Conservation (phyloP, 2,113 vertebrate genomes). For the Caracal caracal region DNA sequence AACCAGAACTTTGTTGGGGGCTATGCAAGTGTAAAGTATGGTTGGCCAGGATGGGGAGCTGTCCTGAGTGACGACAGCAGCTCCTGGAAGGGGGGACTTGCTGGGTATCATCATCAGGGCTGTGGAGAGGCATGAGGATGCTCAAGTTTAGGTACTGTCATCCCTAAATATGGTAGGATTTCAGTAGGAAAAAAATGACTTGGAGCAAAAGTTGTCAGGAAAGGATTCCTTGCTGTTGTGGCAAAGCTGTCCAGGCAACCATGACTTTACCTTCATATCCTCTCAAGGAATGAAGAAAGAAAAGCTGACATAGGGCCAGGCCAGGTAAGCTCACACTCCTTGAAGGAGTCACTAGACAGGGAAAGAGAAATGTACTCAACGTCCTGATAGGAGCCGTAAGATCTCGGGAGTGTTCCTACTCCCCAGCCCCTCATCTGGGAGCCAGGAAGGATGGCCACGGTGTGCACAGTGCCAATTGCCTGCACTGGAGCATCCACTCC, state of each 20-base stretch:
- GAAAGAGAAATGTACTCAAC: not conserved
- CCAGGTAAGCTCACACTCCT: not conserved
- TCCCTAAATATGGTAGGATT: not conserved
- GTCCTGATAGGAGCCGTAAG: not conserved
- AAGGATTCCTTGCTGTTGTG: not conserved
- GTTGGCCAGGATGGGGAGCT: not conserved
- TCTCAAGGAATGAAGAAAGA: not conserved
- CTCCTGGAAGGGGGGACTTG: accelerated
- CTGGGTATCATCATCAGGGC: not conserved
- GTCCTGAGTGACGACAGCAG: not conserved
- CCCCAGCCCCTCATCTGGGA: not conserved
- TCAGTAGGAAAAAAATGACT: not conserved
- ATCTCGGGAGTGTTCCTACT: not conserved
- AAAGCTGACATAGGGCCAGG: not conserved
- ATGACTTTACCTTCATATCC: not conserved
- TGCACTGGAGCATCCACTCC: not conserved
- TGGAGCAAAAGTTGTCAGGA: not conserved
- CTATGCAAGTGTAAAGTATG: not conserved
- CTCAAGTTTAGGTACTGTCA: not conserved
- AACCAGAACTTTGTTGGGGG: not conserved
- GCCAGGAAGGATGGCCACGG: accelerated
- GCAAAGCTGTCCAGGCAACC: not conserved
- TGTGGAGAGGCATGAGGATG: not conserved
- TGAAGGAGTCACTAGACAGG: not conserved
- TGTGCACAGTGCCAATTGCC: not conserved